Evolutionary conservation across 2,113 vertebrate species (phyloP).

Genomic region (Sinocyclocheilus grahami): DNA sequence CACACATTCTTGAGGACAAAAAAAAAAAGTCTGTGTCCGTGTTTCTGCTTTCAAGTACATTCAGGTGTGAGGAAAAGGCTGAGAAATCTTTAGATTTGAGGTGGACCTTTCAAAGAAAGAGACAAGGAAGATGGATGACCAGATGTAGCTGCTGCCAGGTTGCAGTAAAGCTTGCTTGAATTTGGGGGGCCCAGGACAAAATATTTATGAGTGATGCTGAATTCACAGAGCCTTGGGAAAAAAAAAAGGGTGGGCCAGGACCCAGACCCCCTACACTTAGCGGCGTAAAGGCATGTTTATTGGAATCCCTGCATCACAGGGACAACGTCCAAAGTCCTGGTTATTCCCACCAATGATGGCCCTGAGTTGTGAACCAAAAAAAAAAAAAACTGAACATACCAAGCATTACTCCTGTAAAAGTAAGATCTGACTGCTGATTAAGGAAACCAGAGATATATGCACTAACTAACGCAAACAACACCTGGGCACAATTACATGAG

Average conservation of each 20-base stretch:
- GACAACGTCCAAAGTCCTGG: neutral
- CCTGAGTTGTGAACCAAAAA: neutral
- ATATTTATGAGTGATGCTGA: neutral
- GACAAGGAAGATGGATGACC: neutral
- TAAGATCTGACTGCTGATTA: neutral
- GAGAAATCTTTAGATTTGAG: neutral
- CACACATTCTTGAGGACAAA: too few relatives aligned
- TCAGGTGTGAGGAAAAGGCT: neutral
- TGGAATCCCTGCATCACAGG: neutral
- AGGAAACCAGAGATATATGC: neutral
- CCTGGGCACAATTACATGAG: neutral
- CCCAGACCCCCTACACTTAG: neutral
- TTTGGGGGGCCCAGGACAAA: neutral
- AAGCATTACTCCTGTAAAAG: neutral
- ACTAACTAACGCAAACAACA: neutral
- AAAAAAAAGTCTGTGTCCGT: neutral
- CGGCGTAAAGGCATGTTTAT: neutral
- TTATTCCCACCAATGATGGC: neutral
- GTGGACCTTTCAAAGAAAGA: neutral
- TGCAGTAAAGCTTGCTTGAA: neutral
- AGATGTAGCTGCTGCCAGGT: constrained; percentile 20
- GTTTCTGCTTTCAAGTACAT: neutral
- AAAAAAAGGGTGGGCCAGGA: neutral
- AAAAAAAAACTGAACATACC: neutral
- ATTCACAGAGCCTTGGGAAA: neutral